Percentiles rank a stretch among this genome's conserved stretches.
These are phyloP conservation scores for Phenganax marumi DNA, from an alignment of 92 coral and sea anemone species.

Conservation along the genomic window DNA sequence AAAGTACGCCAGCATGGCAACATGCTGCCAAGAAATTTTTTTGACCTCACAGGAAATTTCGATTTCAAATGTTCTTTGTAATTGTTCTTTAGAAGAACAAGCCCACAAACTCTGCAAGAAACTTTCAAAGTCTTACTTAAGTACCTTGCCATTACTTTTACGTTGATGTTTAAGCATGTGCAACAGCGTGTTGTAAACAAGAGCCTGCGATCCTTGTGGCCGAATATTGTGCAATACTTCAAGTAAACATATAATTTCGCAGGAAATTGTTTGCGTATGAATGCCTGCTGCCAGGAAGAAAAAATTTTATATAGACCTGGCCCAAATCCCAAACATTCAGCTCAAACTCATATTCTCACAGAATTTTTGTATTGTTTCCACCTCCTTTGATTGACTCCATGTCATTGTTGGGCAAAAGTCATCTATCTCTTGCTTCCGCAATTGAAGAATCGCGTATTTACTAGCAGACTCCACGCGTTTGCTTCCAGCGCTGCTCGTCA, in stretches of 20 bases:
- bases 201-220: too few relatives aligned
- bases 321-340: neutral
- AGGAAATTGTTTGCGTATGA: neutral
- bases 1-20: neutral
- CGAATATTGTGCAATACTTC: too few relatives aligned
- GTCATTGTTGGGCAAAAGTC: neutral
- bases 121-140: slow-evolving; percentile 7
- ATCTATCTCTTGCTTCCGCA: neutral
- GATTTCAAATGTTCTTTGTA: slow-evolving; percentile 1
- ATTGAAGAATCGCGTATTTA: neutral
- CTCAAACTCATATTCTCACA: slow-evolving; percentile 1
- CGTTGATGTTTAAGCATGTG: neutral
- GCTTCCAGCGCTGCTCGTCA: neutral
- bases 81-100: neutral
- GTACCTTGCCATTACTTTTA: neutral
- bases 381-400: neutral
- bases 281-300: slow-evolving; percentile 1
- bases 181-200: too few relatives aligned
- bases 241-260: neutral
- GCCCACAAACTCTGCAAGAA: neutral
- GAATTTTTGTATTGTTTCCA: slow-evolving; percentile 18
- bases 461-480: neutral
- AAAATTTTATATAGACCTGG: neutral
- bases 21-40: slow-evolving; percentile 13
- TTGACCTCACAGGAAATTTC: neutral